Evolutionary conservation across 2,888 invertebrate genomes (phyloP), one percentile per base, ranked within the genome.

Genomic region (Polyommatus icarus): DNA sequence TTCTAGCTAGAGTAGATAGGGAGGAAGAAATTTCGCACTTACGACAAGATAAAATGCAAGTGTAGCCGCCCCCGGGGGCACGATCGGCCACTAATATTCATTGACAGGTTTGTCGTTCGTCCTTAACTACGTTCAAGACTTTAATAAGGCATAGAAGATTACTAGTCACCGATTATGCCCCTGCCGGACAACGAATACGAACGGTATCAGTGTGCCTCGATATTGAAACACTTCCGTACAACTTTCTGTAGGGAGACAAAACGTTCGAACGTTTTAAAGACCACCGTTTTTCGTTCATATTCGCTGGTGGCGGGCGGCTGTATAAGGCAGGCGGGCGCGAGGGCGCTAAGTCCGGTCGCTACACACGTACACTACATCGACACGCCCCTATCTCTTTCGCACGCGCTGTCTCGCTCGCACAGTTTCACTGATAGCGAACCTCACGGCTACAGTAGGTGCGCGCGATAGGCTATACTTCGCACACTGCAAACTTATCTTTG

Each of bases 1-100:
- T 87, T 89, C 92, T 92, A 92, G 88, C 92, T 91, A 92, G 89
- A 88, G 86, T 81, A 83, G 79, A 61, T 29, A 76, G 75, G 79
- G 78, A 79, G 75, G 75, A 75, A 75, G 75, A 67, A 67, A 20
- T 67, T 29, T 67, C 67, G 67, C 67, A 67, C 67, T 67, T 67
- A 67, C 67, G 67, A 18, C 67, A 18, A 67, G 67, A 67, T 67
- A 67, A 67, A 67, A 67, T 67, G 67, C 67, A 67, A 67, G 29
- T 67, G 29, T 15, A 10, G 67, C 67, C 67, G 75, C 20, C 73
- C 72, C 72, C 20, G 24, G 73, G 3, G 73, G 20, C 40, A 50
- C 75, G 54, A 50, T 15, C 75, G 75, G 1, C 24, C 15, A 29
- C 24, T 75, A 75, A 50, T 18, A 54, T 54, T 46, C 6, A 67